Percentiles rank a stretch among this genome's conserved stretches.
Conservation (phyloP, 1,140 invertebrate species). For the Bombus polaris region DNA sequence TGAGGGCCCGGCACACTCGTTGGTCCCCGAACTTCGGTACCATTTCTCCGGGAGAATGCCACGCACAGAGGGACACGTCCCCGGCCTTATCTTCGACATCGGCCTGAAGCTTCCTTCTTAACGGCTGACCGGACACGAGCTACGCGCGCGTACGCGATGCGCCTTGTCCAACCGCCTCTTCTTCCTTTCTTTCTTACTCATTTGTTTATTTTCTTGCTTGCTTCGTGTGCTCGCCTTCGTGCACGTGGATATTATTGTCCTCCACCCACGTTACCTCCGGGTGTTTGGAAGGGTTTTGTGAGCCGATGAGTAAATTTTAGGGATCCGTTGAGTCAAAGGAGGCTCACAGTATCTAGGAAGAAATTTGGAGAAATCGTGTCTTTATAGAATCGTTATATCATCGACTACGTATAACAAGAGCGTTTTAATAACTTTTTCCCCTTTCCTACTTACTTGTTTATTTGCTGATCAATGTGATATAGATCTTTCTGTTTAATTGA, state of each 20-base stretch:
- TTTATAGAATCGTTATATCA: background rate
- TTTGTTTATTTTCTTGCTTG: background rate
- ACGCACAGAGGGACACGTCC: conserved; percentile 45
- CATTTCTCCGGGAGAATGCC: conserved; percentile 39
- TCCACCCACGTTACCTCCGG: background rate
- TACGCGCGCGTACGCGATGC: conserved; percentile 57
- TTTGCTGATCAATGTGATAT: too few relatives aligned
- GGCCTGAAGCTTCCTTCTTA: conserved; percentile 74
- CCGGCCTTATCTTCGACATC: conserved; percentile 73
- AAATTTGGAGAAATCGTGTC: background rate
- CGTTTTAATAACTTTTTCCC: background rate
- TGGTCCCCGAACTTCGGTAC: conserved; percentile 61
- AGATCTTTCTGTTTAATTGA: too few relatives aligned
- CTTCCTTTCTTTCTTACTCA: background rate
- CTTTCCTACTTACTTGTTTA: background rate
- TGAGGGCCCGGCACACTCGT: conserved; percentile 55
- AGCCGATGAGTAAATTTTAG: background rate
- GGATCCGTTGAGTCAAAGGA: background rate
- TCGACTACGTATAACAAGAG: background rate
- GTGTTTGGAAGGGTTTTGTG: background rate
- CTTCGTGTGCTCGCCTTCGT: background rate
- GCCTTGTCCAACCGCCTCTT: conserved; percentile 33
- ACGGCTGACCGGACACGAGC: conserved; percentile 71
- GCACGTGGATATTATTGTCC: background rate
- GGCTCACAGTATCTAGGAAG: too few relatives aligned